A percentile compares a stretch with the other conserved stretches of the same genome.
phyloP scores from a whole-genome alignment of 2,797 vertebrate genomes.

The Acrocephalus scirpaceus region DNA sequence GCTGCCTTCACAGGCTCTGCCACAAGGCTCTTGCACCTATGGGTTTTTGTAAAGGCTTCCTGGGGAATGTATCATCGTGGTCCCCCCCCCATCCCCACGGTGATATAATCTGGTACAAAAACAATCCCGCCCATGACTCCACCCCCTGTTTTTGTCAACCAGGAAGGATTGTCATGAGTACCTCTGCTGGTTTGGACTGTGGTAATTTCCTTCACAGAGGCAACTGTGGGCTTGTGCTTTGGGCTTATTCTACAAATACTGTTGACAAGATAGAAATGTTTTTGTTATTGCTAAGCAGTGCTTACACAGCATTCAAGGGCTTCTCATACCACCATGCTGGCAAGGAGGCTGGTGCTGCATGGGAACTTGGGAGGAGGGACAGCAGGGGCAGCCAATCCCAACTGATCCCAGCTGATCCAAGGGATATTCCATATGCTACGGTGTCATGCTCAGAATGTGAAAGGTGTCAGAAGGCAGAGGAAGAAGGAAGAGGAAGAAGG shows the following conservation, averaged over 20 bases:
- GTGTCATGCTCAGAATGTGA: not conserved
- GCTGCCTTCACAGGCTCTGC: not conserved
- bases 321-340: not conserved
- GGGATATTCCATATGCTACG: too few relatives aligned
- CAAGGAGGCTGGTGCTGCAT: not conserved
- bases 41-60: constrained; percentile 88
- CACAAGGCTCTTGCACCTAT: not conserved
- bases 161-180: not conserved
- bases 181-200: too few relatives aligned
- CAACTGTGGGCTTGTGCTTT: not conserved
- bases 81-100: constrained; percentile 84
- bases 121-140: constrained; percentile 51
- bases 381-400: not conserved
- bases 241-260: not conserved
- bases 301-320: not conserved
- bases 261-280: not conserved
- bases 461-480: too few relatives aligned
- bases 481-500: too few relatives aligned
- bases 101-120: constrained; percentile 87
- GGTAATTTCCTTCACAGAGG: not conserved
- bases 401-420: not conserved
- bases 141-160: not conserved
- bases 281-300: not conserved
- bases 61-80: constrained; percentile 85
- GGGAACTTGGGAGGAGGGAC: too few relatives aligned